Conservation (phyloP, 2,888 invertebrate genomes). For the Apamea anceps region DNA sequence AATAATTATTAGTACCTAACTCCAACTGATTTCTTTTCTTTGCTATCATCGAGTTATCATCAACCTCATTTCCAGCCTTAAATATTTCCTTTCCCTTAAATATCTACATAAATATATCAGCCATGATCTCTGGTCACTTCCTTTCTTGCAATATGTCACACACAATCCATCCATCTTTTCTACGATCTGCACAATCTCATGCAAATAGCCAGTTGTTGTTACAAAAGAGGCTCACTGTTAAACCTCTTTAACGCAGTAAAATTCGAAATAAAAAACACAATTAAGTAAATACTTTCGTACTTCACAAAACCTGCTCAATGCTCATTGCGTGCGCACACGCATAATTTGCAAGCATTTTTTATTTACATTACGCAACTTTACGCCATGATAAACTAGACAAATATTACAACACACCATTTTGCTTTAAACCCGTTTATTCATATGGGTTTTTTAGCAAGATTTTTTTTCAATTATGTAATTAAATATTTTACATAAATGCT, state of each 20-base stretch:
- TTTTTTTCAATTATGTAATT: constrained; percentile 55
- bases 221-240: constrained; percentile 9
- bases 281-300: constrained; percentile 39
- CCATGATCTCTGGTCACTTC: background rate
- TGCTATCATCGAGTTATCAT: background rate
- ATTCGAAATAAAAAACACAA: constrained; percentile 40
- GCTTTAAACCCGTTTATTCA: constrained; percentile 53
- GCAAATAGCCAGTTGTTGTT: background rate
- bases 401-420: constrained; percentile 54
- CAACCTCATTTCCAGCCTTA: background rate
- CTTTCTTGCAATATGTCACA: background rate
- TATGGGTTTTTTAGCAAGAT: constrained; percentile 53
- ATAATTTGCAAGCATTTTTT: constrained; percentile 60
- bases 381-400: constrained; percentile 60
- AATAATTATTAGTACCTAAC: background rate
- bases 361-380: constrained; percentile 54
- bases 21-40: background rate
- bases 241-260: constrained; percentile 22
- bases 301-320: constrained; percentile 50
- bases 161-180: background rate
- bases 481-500: constrained; percentile 52
- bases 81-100: background rate
- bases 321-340: constrained; percentile 54
- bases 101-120: background rate
- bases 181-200: background rate